Base-by-base conservation (phyloP, 2,113 vertebrate genomes). In the Tetraodon nigroviridis region DNA sequence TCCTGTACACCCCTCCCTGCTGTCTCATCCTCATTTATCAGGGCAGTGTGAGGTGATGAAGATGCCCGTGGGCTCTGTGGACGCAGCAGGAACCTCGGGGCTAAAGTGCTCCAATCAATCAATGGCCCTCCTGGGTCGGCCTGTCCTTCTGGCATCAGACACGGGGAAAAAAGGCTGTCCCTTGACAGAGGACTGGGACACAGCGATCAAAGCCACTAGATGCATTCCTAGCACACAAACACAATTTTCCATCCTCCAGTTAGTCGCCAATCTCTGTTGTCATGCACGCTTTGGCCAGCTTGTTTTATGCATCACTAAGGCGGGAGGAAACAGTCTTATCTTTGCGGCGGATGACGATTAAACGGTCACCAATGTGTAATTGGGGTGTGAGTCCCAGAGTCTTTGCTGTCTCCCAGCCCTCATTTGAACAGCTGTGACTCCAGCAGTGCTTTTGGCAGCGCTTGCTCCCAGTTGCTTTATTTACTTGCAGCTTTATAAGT, bases 21-120 rank as follows among this genome's bases (percentile, higher is more conserved):
- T 29, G 52, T 59, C 37, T 79, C 63, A 20, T 66, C 64, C 74
- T 70, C 82, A 86, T 89, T 82, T 75, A 88, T 90, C 89, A 88
- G 58, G 3, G 49, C 67, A 71, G 84, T 85, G 76, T 74, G 76
- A 86, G 75, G 76, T 83, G 79, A 86, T 84, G 58, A 78, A 80
- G 74, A 74, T 69, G 76, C 78, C 75, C 53, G 32, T 64, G 69
- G 67, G 57, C 57, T 47, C 64, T 72, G 76, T 76, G 81, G 87
- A 79, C 73, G 71, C 80, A 78, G 84, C 73, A 55, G 52, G 75
- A 67, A 42, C 70, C 84, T 78, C 55, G 53, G 55, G 75, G 68
- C 71, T 74, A 63, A 84, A 81, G 71, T 68, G 75, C 37, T 54
- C 62, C 49, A 58, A 85, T 86, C 82, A 84, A 79, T 84, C 84